A percentile compares a stretch with the other conserved stretches of the same genome.
phyloP scores from a whole-genome alignment of 37 sponge, comb jelly and placozoan genomes.

The Diacarnus erythraeanus region DNA sequence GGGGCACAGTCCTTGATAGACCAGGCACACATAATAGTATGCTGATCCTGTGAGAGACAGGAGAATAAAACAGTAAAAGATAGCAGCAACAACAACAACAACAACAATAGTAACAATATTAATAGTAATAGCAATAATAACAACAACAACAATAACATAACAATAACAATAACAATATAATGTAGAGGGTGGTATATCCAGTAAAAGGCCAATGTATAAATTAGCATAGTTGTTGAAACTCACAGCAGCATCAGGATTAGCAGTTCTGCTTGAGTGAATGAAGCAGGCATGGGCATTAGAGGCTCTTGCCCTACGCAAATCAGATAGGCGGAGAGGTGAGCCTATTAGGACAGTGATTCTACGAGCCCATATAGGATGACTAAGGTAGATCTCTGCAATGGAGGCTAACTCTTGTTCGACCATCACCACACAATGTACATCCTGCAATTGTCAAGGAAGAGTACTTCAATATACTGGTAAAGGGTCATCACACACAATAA shows the following conservation, averaged over 20 bases:
- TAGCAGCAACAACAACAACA: neutral
- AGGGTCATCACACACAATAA: neutral
- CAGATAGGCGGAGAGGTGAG: slow-evolving; percentile 47
- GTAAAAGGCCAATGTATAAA: too few species aligned
- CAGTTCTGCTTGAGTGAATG: slow-evolving; percentile 38
- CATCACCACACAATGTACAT: slow-evolving; percentile 35
- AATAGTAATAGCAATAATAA: neutral
- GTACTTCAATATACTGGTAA: neutral
- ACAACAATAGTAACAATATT: neutral
- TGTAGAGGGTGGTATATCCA: too few species aligned
- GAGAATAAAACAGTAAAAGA: neutral
- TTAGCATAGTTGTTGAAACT: too few species aligned
- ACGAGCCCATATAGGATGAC: slow-evolving; percentile 61
- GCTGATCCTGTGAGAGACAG: slow-evolving; percentile 50
- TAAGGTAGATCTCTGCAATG: slow-evolving; percentile 26
- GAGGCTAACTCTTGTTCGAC: slow-evolving; percentile 35
- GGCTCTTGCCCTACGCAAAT: slow-evolving; percentile 60
- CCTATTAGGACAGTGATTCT: slow-evolving; percentile 69
- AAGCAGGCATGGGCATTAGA: slow-evolving; percentile 64
- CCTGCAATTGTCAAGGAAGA: neutral
- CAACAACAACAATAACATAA: neutral
- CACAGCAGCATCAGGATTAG: slow-evolving; percentile 54
- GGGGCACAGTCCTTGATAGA: slow-evolving; percentile 65
- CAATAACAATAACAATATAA: neutral
- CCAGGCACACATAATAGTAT: slow-evolving; percentile 75